These are phyloP conservation scores for Augochlorella aurata DNA, from an alignment of 2,888 invertebrate genomes.

Conservation along the genomic window DNA sequence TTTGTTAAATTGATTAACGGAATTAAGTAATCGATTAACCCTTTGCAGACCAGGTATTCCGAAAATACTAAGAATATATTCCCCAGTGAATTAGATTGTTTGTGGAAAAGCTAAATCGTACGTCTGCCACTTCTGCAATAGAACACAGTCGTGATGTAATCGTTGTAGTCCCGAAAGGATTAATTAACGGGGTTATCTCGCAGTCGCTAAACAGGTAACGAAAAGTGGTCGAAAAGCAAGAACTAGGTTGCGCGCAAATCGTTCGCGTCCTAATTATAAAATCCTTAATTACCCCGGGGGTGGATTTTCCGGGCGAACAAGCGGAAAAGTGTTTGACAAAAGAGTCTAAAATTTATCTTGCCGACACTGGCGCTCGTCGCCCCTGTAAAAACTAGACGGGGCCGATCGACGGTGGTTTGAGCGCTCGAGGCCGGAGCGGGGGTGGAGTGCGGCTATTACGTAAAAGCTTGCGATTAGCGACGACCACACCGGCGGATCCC, in stretches of 20 bases:
- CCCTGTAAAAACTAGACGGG: conserved; percentile 48
- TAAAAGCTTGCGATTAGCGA: conserved; percentile 67
- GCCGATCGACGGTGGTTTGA: conserved; percentile 55
- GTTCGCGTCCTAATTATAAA: conserved; percentile 22
- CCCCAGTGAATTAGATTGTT: too few relatives aligned
- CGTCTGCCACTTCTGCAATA: too few relatives aligned
- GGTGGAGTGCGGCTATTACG: conserved; percentile 55
- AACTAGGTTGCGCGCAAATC: background rate
- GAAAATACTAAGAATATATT: too few relatives aligned
- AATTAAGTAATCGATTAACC: too few relatives aligned
- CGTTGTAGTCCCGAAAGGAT: background rate
- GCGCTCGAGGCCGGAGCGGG: conserved; percentile 7
- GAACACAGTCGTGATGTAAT: too few relatives aligned
- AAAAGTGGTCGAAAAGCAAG: background rate
- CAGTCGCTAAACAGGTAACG: background rate
- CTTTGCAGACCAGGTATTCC: too few relatives aligned
- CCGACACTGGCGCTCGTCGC: conserved; percentile 33
- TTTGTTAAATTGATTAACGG: too few relatives aligned
- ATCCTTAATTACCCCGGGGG: conserved; percentile 30
- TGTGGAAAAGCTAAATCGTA: too few relatives aligned
- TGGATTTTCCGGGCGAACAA: background rate
- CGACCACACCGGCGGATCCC: conserved; percentile 63
- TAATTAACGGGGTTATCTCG: too few relatives aligned
- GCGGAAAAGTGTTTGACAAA: conserved; percentile 31
- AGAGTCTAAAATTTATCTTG: conserved; percentile 60